These are phyloP conservation scores for Brenthis daphne DNA, from an alignment of 2,888 invertebrate species.

Conservation along the genomic window DNA sequence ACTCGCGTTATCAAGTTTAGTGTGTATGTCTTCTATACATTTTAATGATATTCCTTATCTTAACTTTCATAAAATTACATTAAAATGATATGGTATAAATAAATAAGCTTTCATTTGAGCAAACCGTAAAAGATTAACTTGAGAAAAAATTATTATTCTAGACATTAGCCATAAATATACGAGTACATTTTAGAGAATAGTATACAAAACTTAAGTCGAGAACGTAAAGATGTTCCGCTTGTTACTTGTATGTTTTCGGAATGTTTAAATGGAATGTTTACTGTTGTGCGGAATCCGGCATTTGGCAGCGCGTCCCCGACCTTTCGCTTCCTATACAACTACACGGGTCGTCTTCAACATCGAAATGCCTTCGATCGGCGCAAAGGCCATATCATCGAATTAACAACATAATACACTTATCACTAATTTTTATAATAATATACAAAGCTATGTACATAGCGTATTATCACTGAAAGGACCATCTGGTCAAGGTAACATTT, in stretches of 20 bases:
- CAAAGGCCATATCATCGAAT: conserved; percentile 51
- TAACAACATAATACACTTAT: conserved; percentile 41
- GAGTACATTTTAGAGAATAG: conserved; percentile 8
- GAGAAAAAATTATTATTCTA: conserved; percentile 24
- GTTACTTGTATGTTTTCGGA: conserved; percentile 32
- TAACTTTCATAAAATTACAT: conserved; percentile 37
- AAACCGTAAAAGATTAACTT: conserved; percentile 33
- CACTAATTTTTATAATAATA: conserved; percentile 50
- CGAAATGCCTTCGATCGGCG: conserved; percentile 54
- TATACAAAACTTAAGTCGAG: conserved; percentile 17
- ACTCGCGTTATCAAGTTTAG: conserved; percentile 39
- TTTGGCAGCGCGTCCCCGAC: conserved; percentile 74
- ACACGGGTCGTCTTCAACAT: conserved; percentile 69
- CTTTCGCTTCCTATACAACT: conserved; percentile 56
- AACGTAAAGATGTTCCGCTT: conserved; percentile 2
- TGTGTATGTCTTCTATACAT: conserved; percentile 32
- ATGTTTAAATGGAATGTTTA: conserved; percentile 67
- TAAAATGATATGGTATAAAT: conserved; percentile 40
- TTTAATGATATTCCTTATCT: conserved; percentile 31
- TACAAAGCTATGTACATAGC: conserved; percentile 72
- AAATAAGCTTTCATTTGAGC: conserved; percentile 34
- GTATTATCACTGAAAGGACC: conserved; percentile 74
- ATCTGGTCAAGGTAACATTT: conserved; percentile 75
- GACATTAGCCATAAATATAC: conserved; percentile 27
- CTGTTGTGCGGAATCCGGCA: conserved; percentile 57